A percentile compares a stretch with the other conserved stretches of the same genome.
phyloP scores from a whole-genome alignment of 2,888 invertebrate genomes.

The Clepsis dumicolana region DNA sequence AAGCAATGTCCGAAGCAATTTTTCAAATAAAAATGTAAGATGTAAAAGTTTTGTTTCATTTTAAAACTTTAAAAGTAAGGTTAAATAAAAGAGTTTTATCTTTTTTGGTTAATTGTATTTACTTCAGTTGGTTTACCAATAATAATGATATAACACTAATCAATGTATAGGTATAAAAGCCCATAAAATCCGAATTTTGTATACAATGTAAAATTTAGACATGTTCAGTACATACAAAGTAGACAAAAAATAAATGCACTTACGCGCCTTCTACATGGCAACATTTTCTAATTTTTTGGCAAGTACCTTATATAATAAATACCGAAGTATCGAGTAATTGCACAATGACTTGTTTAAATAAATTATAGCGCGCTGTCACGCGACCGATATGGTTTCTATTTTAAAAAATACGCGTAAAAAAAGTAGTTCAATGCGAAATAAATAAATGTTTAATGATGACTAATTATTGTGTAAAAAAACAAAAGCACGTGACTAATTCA shows the following conservation, averaged over 20 bases:
- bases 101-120: slow-evolving; percentile 74
- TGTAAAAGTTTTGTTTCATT: slow-evolving; percentile 2
- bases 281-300: slow-evolving; percentile 71
- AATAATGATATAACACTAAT: slow-evolving; percentile 70
- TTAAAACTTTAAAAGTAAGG: background rate
- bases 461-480: slow-evolving; percentile 46
- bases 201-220: slow-evolving; percentile 67
- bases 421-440: slow-evolving; percentile 38
- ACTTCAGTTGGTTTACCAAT: slow-evolving; percentile 69
- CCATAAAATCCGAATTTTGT: slow-evolving; percentile 68
- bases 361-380: slow-evolving; percentile 16
- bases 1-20: slow-evolving; percentile 38
- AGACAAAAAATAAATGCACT: slow-evolving; percentile 81
- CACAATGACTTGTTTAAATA: slow-evolving; percentile 52
- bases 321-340: slow-evolving; percentile 57
- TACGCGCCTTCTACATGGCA: slow-evolving; percentile 77
- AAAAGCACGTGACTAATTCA: slow-evolving; percentile 47
- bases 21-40: slow-evolving; percentile 49
- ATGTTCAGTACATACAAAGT: slow-evolving; percentile 61
- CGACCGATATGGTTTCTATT: slow-evolving; percentile 34
- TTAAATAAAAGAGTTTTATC: slow-evolving; percentile 51
- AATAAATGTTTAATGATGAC: slow-evolving; percentile 46
- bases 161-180: slow-evolving; percentile 72
- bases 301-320: slow-evolving; percentile 65
- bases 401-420: slow-evolving; percentile 30